Base-by-base conservation (phyloP, 2,888 invertebrate genomes). In the Agrilus biguttatus region DNA sequence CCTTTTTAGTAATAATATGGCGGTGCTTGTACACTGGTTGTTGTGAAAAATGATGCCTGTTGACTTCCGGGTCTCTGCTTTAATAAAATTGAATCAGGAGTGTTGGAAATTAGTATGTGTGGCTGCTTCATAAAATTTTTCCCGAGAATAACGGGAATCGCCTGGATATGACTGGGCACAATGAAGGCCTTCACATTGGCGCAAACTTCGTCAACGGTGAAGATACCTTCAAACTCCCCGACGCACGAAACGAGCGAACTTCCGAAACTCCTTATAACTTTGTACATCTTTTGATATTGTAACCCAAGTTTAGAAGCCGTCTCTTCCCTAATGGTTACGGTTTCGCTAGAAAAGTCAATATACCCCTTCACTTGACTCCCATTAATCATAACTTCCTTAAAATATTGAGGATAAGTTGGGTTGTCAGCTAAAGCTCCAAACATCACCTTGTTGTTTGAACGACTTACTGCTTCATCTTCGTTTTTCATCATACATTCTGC, bases 121-220 rank as follows among this genome's bases (percentile, higher is more conserved):
- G 41, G 35, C 14, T 42, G 45, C 14, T 42, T 39, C 19, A 37
- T 33, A 40, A 47, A 46, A 17, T 33, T 32, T 14, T 39, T 33
- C 14, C 55, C 55, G 14, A 55, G 38, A 21, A 55, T 41, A 17
- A 55, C 47, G 5, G 53, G 49, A 38, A 50, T 46, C 14, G 49
- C 48, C 44, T 54, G 53, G 19, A 46, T 34, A 37, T 47, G 42
- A 43, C 51, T 48, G 17, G 51, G 52, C 19, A 55, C 53, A 28
- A 55, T 46, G 33, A 36, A 47, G 3, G 53, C 36, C 5, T 41
- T 42, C 8, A 49, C 42, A 32, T 47, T 47, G n/a, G 53, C 43
- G 4, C 44, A 43, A 13, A 49, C 51, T 32, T 43, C 44, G 36
- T 53, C 52, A 4, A 55, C 38, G 8, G 44, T 41, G 21, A 55